Base-by-base conservation (phyloP, 2,888 invertebrate genomes). In the Deilephila porcellus region DNA sequence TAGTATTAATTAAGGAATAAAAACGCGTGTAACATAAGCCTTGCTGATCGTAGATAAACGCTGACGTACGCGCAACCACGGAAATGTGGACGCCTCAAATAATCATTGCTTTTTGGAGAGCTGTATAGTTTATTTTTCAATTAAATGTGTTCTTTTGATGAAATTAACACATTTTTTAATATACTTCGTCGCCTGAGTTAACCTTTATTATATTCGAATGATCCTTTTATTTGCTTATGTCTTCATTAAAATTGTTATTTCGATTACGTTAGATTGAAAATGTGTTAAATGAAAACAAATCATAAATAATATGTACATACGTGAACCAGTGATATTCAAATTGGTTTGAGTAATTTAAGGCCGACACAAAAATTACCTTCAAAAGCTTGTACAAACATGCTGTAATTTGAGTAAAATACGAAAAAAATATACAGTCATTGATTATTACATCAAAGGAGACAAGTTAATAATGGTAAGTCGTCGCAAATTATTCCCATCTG, bases 1-100 rank as follows among this genome's bases (percentile, higher is more conserved):
- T 76, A 63, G 73, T 75, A 76, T 78, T 80, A 83, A 83, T 83
- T 83, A 81, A 74, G 77, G 76, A 73, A 74, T 70, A 70, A 53
- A 71, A 74, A 71, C 60, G n/a, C 52, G 59, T 71, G 67, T 71
- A 71, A 74, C 62, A 52, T 29, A 63, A 62, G 25, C 72, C 64
- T 73, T 59, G 14, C 37, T 56, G 64, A 45, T 59, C 67, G 64
- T 73, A 59, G 72, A 73, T 73, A 59, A 53, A 63, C 53, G 34
- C 56, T 34, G 63, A 63, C 32, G 29, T 29, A 64, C 56, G 56
- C 63, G 60, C 19, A 63, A 64, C 72, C 63, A 53, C 32, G 56
- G 34, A 32, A 63, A 60, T 45, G 17, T 60, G 37, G 60, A 53
- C 53, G 62, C 72, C 32, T 63, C 32, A 72, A 56, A 32, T 32